Evolutionary conservation across 2,113 vertebrate species (phyloP).

Genomic region (Epinephelus moara): DNA sequence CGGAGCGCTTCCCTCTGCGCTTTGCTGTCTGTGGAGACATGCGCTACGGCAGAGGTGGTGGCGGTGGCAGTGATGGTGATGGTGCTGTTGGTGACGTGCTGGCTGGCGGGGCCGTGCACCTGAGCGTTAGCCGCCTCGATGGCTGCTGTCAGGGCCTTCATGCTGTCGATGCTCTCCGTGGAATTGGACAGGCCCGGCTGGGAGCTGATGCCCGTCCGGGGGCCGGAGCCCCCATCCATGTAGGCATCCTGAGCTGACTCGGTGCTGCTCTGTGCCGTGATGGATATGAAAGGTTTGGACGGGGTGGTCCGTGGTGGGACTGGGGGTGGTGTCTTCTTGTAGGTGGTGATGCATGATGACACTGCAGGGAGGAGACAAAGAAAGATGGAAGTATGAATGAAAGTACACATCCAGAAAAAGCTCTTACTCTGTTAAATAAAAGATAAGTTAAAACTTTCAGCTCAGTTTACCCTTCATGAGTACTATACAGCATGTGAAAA

Average conservation of each 20-base stretch:
- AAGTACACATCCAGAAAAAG: neutral
- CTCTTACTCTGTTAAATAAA: no score
- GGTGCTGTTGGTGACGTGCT: constrained; percentile 93
- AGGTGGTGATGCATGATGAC: constrained; percentile 99
- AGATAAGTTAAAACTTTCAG: no score
- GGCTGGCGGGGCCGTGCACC: constrained; percentile 96
- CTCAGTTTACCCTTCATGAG: no score
- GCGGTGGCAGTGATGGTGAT: constrained; percentile 82
- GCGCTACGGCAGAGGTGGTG: constrained; percentile 64
- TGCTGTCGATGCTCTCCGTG: constrained; percentile 98
- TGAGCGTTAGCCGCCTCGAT: constrained; percentile 98
- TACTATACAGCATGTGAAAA: no score
- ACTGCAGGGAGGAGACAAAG: constrained; percentile 81
- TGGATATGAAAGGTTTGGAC: constrained; percentile 98
- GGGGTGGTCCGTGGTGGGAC: constrained; percentile 95
- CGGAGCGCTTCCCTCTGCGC: constrained; percentile 90
- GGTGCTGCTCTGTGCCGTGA: constrained; percentile 99
- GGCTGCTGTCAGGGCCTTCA: constrained; percentile 98
- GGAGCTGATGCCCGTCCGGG: constrained; percentile 90
- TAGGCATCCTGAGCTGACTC: constrained; percentile 99
- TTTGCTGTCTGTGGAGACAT: constrained; percentile 60
- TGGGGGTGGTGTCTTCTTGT: constrained; percentile 99
- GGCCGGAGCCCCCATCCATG: constrained; percentile 92
- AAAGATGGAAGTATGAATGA: neutral
- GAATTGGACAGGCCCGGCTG: constrained; percentile 98